phyloP scores from a whole-genome alignment of 2,797 vertebrate species.

The Pantherophis vulpinus region DNA sequence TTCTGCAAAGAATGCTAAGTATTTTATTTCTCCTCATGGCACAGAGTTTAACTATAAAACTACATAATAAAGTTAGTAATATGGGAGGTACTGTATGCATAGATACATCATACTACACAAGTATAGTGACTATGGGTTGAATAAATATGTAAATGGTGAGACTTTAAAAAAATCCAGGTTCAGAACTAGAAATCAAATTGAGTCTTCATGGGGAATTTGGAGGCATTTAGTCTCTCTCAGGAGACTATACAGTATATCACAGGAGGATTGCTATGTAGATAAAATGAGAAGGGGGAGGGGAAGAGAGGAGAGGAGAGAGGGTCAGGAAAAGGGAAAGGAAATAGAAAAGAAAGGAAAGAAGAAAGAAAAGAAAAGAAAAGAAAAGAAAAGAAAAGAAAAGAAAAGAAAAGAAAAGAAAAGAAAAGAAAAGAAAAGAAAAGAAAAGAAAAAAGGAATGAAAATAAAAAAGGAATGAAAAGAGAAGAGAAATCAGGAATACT shows the following conservation, averaged over 20 bases:
- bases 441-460: too few species aligned
- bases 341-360: not conserved
- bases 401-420: not conserved
- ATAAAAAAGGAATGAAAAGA: not conserved
- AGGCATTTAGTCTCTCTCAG: not conserved
- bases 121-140: not conserved
- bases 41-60: constrained; percentile 28
- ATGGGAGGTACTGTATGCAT: constrained; percentile 1
- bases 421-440: not conserved
- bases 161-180: not conserved
- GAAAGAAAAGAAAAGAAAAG: too few species aligned
- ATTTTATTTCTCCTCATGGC: constrained; percentile 53
- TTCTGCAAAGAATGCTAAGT: constrained; percentile 38
- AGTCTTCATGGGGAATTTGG: not conserved
- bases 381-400: not conserved
- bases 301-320: not conserved
- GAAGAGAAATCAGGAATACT: not conserved
- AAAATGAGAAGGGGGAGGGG: not conserved
- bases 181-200: not conserved
- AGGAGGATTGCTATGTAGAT: not conserved
- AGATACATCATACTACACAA: not conserved
- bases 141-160: not conserved
- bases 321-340: not conserved
- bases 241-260: not conserved
- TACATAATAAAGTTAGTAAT: constrained; percentile 47